A percentile compares a stretch with the other conserved stretches of the same genome.
Evolutionary conservation across 2,888 invertebrate genomes (phyloP).

Genomic region (Pseudolycoriella hygida): DNA sequence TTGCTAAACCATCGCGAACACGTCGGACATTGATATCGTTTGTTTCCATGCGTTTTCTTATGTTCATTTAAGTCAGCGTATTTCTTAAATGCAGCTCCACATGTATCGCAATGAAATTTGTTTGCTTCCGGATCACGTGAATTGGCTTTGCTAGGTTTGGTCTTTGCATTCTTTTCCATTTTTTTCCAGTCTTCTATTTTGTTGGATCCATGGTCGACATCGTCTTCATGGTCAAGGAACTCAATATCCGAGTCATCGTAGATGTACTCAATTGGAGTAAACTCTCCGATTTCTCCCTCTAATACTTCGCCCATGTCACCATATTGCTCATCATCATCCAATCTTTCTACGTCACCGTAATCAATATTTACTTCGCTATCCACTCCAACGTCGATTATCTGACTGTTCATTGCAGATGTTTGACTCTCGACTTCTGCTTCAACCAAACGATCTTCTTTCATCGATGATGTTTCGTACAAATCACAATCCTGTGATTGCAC

Average conservation of each 20-base stretch:
- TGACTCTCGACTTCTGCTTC: background rate
- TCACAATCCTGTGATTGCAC: too few relatives aligned
- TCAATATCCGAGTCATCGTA: background rate
- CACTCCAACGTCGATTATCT: background rate
- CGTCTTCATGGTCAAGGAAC: background rate
- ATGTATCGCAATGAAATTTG: constrained; percentile 10
- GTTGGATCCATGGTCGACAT: background rate
- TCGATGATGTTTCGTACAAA: too few relatives aligned
- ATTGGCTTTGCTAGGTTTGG: background rate
- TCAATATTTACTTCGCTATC: background rate
- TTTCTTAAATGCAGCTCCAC: constrained; percentile 6
- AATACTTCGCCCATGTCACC: background rate
- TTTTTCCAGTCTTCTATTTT: background rate
- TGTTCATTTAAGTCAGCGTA: constrained; percentile 9
- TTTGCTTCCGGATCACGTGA: background rate
- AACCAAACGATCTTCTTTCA: background rate
- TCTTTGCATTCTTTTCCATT: background rate
- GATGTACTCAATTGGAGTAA: background rate
- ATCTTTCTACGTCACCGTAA: background rate
- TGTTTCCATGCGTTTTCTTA: constrained; percentile 10
- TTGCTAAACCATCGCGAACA: constrained; percentile 12
- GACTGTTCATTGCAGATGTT: background rate
- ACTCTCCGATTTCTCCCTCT: too few relatives aligned
- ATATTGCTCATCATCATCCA: background rate
- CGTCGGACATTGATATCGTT: constrained; percentile 10